Conservation (phyloP, 1,140 invertebrate species). For the Achroia grisella region DNA sequence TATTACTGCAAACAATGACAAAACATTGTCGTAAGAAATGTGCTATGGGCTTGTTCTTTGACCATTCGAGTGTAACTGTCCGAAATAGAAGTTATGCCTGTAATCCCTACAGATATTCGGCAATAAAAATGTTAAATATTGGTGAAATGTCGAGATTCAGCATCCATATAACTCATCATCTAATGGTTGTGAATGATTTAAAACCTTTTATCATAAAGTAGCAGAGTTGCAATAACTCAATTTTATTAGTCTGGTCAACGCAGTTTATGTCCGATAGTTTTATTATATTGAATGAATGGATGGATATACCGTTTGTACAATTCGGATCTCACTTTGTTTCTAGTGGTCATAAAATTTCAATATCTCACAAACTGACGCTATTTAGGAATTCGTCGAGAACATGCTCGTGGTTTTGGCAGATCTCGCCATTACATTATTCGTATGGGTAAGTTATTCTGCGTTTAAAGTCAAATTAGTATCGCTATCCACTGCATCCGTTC, state of each 20-base stretch:
- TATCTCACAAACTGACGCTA: slow-evolving; percentile 24
- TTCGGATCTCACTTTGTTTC: slow-evolving; percentile 35
- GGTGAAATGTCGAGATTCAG: slow-evolving; percentile 58
- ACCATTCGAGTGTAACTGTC: slow-evolving; percentile 31
- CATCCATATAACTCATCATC: slow-evolving; percentile 67
- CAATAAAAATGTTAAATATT: slow-evolving; percentile 68
- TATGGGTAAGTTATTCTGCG: slow-evolving; percentile 48
- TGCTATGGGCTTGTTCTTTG: slow-evolving; percentile 25
- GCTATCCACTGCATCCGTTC: slow-evolving; percentile 33
- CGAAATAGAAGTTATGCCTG: slow-evolving; percentile 52
- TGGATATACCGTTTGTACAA: slow-evolving; percentile 32
- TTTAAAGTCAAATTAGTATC: slow-evolving; percentile 62
- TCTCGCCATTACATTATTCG: slow-evolving; percentile 36
- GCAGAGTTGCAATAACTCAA: slow-evolving; percentile 64
- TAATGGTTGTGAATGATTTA: slow-evolving; percentile 70
- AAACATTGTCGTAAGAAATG: slow-evolving; percentile 44
- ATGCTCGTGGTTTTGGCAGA: slow-evolving; percentile 43
- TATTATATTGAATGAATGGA: slow-evolving; percentile 43
- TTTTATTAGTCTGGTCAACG: slow-evolving; percentile 66
- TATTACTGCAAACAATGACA: slow-evolving; percentile 49
- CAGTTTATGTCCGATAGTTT: slow-evolving; percentile 55
- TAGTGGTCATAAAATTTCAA: slow-evolving; percentile 41
- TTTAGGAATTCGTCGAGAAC: slow-evolving; percentile 22
- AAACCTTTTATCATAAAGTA: slow-evolving; percentile 71
- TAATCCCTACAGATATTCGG: slow-evolving; percentile 58